Conservation (phyloP, 2,888 invertebrate species). For the Mythimna vitellina region DNA sequence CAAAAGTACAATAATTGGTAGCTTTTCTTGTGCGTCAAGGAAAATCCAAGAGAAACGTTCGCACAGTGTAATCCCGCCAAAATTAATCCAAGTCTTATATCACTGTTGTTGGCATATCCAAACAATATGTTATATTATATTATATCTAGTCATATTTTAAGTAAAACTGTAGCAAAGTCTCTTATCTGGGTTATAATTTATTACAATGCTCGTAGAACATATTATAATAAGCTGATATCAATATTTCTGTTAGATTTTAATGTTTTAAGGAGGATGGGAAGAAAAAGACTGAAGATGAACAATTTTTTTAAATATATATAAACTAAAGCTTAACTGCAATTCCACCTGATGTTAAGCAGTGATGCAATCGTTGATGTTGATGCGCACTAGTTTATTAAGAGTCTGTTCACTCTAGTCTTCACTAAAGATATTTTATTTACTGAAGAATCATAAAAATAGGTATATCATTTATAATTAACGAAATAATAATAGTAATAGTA, state of each 20-base stretch:
- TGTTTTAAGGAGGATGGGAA: background rate
- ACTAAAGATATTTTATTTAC: background rate
- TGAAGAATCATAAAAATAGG: background rate
- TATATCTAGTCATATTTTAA: slow-evolving; percentile 49
- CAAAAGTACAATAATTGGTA: slow-evolving; percentile 22
- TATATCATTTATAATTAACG: too few species aligned
- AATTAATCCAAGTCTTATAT: slow-evolving; percentile 56
- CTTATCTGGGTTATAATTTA: slow-evolving; percentile 59
- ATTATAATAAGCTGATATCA: slow-evolving; percentile 30
- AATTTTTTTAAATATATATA: too few species aligned
- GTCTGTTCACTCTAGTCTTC: too few species aligned
- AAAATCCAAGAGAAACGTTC: slow-evolving; percentile 33
- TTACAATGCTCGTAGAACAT: slow-evolving; percentile 45
- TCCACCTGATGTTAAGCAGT: too few species aligned
- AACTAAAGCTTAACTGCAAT: too few species aligned
- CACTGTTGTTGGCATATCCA: slow-evolving; percentile 39
- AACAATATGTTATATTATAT: slow-evolving; percentile 38
- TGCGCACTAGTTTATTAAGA: too few species aligned
- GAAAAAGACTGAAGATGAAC: background rate
- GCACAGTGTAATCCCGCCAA: slow-evolving; percentile 46
- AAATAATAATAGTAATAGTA: background rate
- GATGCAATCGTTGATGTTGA: too few species aligned
- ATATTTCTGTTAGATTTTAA: slow-evolving; percentile 9
- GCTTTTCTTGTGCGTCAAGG: slow-evolving; percentile 34
- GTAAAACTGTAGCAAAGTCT: slow-evolving; percentile 42